These are phyloP conservation scores for Todiramphus saurophagus DNA, from an alignment of 2,113 vertebrate genomes.

Conservation along the genomic window DNA sequence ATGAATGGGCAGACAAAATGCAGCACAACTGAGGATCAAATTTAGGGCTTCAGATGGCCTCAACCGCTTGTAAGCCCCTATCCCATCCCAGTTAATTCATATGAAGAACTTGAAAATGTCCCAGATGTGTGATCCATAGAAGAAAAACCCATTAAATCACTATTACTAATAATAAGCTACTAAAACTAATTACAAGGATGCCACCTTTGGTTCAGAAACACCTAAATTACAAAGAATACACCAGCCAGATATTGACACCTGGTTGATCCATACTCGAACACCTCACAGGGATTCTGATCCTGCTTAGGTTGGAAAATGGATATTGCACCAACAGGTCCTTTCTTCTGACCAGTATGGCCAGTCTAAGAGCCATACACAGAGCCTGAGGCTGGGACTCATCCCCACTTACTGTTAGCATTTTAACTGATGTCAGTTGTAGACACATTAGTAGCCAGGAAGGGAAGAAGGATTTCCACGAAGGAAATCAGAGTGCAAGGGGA, in stretches of 20 bases:
- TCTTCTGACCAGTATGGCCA: neutral
- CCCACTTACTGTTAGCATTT: neutral
- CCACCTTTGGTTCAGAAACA: neutral
- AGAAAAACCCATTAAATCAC: neutral
- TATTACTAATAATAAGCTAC: neutral
- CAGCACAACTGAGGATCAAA: neutral
- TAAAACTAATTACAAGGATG: neutral
- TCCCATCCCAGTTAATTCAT: neutral
- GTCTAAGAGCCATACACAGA: neutral
- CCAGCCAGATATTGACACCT: neutral
- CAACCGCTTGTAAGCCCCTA: neutral
- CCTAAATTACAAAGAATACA: neutral
- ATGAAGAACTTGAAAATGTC: neutral
- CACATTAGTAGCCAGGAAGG: fast-evolving
- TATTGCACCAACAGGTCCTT: neutral
- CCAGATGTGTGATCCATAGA: neutral
- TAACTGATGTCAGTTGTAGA: neutral
- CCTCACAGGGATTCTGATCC: neutral
- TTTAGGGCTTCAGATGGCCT: neutral
- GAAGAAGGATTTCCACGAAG: neutral
- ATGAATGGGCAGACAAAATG: neutral
- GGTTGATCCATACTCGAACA: neutral
- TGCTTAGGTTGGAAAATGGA: neutral
- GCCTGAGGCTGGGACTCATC: neutral
- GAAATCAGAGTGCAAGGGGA: neutral